Evolutionary conservation across 2,888 invertebrate species (phyloP).

Genomic region (Caenorhabditis angaria): DNA sequence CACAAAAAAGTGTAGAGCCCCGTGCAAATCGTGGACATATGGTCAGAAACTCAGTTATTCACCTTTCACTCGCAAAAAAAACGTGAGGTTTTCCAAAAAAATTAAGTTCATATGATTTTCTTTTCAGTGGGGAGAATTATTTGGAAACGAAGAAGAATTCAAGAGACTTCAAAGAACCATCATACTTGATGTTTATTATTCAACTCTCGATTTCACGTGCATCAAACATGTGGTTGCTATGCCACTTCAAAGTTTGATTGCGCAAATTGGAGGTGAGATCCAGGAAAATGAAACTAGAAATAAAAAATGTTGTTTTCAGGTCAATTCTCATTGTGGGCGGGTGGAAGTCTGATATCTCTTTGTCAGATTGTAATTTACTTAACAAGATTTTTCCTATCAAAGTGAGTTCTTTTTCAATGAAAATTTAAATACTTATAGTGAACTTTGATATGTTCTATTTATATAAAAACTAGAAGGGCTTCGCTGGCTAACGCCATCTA

Average conservation of each 20-base stretch:
- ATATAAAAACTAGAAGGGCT: too few species aligned
- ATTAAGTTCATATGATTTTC: neutral
- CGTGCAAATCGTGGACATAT: conserved; percentile 66
- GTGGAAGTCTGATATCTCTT: conserved; percentile 64
- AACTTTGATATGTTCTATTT: too few species aligned
- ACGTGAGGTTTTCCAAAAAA: neutral
- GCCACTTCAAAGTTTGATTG: conserved; percentile 62
- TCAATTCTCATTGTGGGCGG: conserved; percentile 68
- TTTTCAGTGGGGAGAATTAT: conserved; percentile 1
- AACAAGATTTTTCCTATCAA: conserved; percentile 23
- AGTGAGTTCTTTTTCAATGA: neutral
- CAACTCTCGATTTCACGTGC: conserved; percentile 61
- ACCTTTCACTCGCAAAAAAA: conserved; percentile 58
- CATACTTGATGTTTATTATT: conserved; percentile 55
- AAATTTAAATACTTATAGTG: neutral
- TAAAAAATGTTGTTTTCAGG: conserved; percentile 41
- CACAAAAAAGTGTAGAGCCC: conserved; percentile 59
- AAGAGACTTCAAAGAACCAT: conserved; percentile 50
- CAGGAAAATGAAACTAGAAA: neutral
- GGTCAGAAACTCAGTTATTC: conserved; percentile 63
- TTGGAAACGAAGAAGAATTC: conserved; percentile 38
- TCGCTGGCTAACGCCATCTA: too few species aligned
- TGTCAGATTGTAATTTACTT: conserved; percentile 62
- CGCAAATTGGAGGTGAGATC: conserved; percentile 64
- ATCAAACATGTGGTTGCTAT: conserved; percentile 66